Conservation (phyloP, 1,140 invertebrate genomes). For the Vanessa tameamea region DNA sequence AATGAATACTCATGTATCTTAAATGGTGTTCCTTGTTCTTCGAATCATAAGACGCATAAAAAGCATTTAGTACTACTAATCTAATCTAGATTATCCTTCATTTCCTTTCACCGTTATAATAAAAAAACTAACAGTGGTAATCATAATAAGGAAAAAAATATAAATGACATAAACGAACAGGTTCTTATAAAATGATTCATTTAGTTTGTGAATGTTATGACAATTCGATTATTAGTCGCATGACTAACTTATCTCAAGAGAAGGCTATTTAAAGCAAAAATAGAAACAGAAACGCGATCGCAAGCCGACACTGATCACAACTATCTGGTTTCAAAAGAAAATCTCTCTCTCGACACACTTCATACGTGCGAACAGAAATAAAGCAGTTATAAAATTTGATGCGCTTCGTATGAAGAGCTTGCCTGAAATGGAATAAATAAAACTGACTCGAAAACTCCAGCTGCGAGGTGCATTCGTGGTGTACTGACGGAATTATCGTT, state of each 20-base stretch:
- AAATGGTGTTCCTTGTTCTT: no score
- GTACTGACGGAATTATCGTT: slow-evolving; percentile 71
- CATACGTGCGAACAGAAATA: slow-evolving; percentile 57
- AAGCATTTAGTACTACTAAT: no score
- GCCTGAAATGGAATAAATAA: slow-evolving; percentile 51
- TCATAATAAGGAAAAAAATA: neutral
- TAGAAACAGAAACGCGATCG: slow-evolving; percentile 55
- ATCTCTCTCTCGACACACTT: slow-evolving; percentile 50
- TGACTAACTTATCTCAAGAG: slow-evolving; percentile 15
- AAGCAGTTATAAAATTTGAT: slow-evolving; percentile 56
- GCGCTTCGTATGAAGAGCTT: slow-evolving; percentile 46
- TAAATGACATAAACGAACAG: neutral
- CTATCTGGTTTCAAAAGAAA: slow-evolving; percentile 71
- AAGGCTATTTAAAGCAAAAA: slow-evolving; percentile 52
- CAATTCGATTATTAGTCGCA: slow-evolving; percentile 14
- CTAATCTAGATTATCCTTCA: no score
- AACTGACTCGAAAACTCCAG: slow-evolving; percentile 65
- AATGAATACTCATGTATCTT: no score
- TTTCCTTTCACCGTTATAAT: neutral
- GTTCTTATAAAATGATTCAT: neutral
- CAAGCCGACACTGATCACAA: slow-evolving; percentile 56
- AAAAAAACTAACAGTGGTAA: neutral
- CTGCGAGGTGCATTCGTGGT: slow-evolving; percentile 68
- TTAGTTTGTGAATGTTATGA: neutral
- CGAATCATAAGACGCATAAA: no score